A percentile compares a stretch with the other conserved stretches of the same genome.
phyloP scores from a whole-genome alignment of 2,797 vertebrate genomes.

The Anableps anableps region DNA sequence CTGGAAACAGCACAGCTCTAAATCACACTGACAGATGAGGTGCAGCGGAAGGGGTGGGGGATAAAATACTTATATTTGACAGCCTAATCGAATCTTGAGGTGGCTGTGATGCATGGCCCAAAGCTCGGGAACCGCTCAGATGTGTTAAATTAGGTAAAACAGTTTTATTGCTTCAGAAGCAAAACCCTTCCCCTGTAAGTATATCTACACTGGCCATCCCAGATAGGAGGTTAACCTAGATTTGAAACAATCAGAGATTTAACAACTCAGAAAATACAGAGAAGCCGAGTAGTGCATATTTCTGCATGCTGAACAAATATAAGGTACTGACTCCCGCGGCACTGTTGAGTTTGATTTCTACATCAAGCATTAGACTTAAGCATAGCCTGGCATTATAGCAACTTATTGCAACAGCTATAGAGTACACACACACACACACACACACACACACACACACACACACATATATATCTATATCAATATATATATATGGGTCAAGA shows the following conservation, averaged over 20 bases:
- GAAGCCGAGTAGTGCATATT: conserved; percentile 1
- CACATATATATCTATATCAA: too few relatives aligned
- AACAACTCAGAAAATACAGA: conserved; percentile 6
- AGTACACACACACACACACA: too few relatives aligned
- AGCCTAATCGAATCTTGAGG: conserved; percentile 67
- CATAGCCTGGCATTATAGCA: not conserved
- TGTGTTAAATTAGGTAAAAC: conserved; percentile 60
- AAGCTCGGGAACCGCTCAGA: conserved; percentile 48
- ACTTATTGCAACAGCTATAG: too few relatives aligned
- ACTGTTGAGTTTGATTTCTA: not conserved
- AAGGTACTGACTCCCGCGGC: not conserved
- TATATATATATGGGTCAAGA: not conserved
- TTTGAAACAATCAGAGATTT: conserved; percentile 6
- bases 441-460: too few relatives aligned
- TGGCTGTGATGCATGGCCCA: conserved; percentile 58
- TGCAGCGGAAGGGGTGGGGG: not conserved
- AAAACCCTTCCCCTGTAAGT: conserved; percentile 16
- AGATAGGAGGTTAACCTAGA: conserved; percentile 10
- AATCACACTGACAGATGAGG: conserved; percentile 48
- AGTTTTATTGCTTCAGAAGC: conserved; percentile 52
- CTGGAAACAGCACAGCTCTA: conserved; percentile 26
- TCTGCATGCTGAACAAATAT: conserved; percentile 1
- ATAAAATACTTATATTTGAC: conserved; percentile 58
- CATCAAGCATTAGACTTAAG: not conserved
- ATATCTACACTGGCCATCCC: conserved; percentile 2